These are phyloP conservation scores for Aleadryas rufinucha DNA, from an alignment of 2,113 vertebrate species.

Conservation along the genomic window DNA sequence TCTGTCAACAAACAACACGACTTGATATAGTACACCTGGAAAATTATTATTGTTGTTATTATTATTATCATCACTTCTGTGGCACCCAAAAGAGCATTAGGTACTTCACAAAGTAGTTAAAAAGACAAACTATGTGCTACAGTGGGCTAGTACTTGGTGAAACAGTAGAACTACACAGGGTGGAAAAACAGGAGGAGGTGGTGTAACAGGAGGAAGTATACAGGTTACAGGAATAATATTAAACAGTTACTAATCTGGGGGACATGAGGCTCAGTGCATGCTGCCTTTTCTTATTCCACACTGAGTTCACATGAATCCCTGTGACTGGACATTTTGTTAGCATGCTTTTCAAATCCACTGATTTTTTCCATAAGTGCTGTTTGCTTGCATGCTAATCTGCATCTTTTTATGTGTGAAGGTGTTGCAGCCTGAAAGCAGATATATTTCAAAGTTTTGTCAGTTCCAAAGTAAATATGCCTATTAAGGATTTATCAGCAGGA, in stretches of 20 bases:
- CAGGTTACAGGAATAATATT: neutral
- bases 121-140: neutral
- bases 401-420: neutral
- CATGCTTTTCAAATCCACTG: neutral
- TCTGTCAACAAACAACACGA: neutral
- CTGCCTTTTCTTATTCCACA: neutral
- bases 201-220: constrained; percentile 8
- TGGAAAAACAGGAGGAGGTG: neutral
- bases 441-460: neutral
- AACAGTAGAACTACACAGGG: neutral
- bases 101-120: neutral
- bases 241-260: neutral
- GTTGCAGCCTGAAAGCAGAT: neutral
- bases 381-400: neutral
- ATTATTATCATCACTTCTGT: neutral
- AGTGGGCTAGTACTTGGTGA: neutral
- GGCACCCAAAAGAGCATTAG: neutral
- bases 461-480: neutral
- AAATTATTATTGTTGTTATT: neutral
- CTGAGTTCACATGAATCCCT: neutral
- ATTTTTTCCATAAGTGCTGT: neutral
- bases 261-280: neutral
- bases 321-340: neutral
- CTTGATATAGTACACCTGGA: neutral
- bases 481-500: neutral